Evolutionary conservation across 53 echinoderm and acorn worm genomes (phyloP), one percentile per base, ranked within the genome.

Genomic region (Luidia sarsii): DNA sequence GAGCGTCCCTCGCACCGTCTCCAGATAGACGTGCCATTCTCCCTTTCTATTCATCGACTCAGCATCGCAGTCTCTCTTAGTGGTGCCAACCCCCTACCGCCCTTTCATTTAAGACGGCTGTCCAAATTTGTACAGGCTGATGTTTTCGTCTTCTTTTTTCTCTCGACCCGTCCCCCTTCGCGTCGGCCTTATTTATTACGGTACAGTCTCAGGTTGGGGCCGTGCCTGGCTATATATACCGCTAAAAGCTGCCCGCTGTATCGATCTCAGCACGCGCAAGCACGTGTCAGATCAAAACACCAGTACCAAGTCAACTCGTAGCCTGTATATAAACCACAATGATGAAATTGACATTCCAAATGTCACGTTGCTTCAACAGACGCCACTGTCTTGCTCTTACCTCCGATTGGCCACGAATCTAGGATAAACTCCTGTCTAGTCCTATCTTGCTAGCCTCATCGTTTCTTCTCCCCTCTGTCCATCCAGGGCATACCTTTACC

Each of bases 121-220:
- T 77, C 39, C 30, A 57, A 77, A 77, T 77, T 77, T 77, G 62
- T 60, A 61, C 62, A 77, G 45, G 46, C 59, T 48, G 19, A 32
- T 9, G 56, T 19, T 21, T 57, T 29, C 16, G 55, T 30, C 19
- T 32, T 18, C 7, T 49, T 50, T 32, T 32, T 19, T 25, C 20
- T 14, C 19, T 39, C 16, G 10, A 22, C 23, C 24, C 25, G 34
- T 27, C 62, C 62, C 11, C 16, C 62, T 6, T 16, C 30, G 10
- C 62, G 18, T 25, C 54, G 18, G 35, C 37, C 57, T 39, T 55
- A 74, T n/a, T 57, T 70, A 10, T n/a, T 11, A 56, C 22, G 56
- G 11, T 57, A 54, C 25, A 51, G 23, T 54, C 27, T 16, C 54
- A 18, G 57, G 55, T 57, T 56, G 56, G 41, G 43, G 56, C 37